A percentile compares a stretch with the other conserved stretches of the same genome.
Conservation (phyloP, 2,797 vertebrate genomes). For the Argyrosomus regius region DNA sequence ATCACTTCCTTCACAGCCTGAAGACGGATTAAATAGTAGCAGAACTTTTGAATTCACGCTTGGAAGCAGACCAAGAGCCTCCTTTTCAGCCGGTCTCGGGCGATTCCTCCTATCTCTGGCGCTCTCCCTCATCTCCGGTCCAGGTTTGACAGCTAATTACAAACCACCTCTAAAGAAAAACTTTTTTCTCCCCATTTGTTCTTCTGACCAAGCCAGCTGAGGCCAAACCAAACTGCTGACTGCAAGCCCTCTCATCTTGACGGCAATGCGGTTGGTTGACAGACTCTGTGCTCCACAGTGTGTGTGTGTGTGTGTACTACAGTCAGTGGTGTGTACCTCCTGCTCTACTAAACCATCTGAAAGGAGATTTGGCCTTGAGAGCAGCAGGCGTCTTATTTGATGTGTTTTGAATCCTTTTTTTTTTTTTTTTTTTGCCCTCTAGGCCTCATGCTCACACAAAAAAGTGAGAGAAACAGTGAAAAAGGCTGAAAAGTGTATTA, state of each 20-base stretch:
- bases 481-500: not conserved
- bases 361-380: constrained; percentile 12
- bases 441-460: constrained; percentile 29
- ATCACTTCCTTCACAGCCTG: not conserved
- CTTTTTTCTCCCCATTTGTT: constrained; percentile 11
- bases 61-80: not conserved
- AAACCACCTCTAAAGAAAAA: constrained; percentile 32
- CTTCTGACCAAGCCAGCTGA: constrained; percentile 11
- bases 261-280: constrained; percentile 15
- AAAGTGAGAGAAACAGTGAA: constrained; percentile 14
- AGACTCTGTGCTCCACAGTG: constrained; percentile 3
- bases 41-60: not conserved
- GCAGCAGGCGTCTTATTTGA: constrained; percentile 25
- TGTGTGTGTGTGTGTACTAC: not conserved
- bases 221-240: constrained; percentile 48
- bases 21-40: not conserved
- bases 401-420: constrained; percentile 15
- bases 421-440: constrained; percentile 4
- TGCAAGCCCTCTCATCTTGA: constrained; percentile 25
- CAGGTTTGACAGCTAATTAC: constrained; percentile 60
- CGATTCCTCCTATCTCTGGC: not conserved
- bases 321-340: not conserved
- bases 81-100: not conserved
- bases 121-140: constrained; percentile 4
- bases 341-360: constrained; percentile 5